Percentiles rank a stretch among this genome's conserved stretches.
Conservation (phyloP, 2,113 vertebrate species). For the Arenaria interpres region DNA sequence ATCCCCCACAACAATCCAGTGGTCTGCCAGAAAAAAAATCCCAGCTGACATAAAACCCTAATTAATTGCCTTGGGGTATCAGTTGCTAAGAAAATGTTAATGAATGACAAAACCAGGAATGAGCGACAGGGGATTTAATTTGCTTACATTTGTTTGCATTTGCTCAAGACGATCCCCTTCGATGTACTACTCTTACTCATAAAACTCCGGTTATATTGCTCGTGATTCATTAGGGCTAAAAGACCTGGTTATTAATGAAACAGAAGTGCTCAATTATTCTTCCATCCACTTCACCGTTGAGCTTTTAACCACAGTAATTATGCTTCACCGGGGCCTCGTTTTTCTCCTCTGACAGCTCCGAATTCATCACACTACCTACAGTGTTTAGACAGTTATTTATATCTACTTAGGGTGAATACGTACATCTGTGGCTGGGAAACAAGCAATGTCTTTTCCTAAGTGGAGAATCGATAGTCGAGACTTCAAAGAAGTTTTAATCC, state of each 20-base stretch:
- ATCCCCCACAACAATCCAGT: not conserved
- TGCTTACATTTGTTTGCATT: constrained; percentile 30
- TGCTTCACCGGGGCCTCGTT: not conserved
- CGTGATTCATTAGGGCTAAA: constrained; percentile 48
- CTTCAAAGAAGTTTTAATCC: constrained; percentile 53
- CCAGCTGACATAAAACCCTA: constrained; percentile 9
- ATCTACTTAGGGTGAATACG: constrained; percentile 12
- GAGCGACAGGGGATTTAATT: constrained; percentile 20
- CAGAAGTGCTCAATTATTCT: constrained; percentile 68
- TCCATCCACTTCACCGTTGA: constrained; percentile 19
- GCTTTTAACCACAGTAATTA: constrained; percentile 59
- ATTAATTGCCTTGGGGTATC: constrained; percentile 36
- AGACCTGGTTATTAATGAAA: constrained; percentile 58
- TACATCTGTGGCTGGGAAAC: constrained; percentile 26
- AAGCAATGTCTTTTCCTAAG: not conserved
- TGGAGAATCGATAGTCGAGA: not conserved
- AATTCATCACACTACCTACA: constrained; percentile 63
- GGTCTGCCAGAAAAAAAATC: constrained; percentile 33
- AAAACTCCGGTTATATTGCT: not conserved
- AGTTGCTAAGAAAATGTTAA: constrained; percentile 44
- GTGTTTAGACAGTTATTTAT: constrained; percentile 65
- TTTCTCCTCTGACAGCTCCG: constrained; percentile 45
- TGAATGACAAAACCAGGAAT: constrained; percentile 1
- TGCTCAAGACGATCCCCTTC: not conserved
- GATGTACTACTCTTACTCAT: not conserved